Percentiles rank a stretch among this genome's conserved stretches.
These are phyloP conservation scores for Argyrosomus regius DNA, from an alignment of 2,797 vertebrate species.

Conservation along the genomic window DNA sequence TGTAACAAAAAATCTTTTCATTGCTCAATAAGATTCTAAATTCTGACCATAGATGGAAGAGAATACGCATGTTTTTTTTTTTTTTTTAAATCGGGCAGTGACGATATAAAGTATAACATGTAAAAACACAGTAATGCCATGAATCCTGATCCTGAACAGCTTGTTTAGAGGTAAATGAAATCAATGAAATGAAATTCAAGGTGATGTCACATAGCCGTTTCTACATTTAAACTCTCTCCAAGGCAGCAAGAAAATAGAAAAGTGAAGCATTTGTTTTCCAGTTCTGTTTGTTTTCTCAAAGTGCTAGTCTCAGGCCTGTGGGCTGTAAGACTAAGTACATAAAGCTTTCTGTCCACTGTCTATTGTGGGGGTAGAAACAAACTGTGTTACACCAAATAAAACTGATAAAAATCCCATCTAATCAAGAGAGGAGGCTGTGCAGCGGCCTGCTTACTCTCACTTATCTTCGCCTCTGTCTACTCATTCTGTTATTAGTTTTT, in stretches of 20 bases:
- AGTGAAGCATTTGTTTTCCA: not conserved
- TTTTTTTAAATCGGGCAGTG: too few relatives aligned
- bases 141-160: not conserved
- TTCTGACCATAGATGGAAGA: too few relatives aligned
- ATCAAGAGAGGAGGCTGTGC: slow-evolving; percentile 34
- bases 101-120: not conserved
- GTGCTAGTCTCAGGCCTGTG: not conserved
- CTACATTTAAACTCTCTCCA: not conserved
- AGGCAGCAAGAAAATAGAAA: not conserved
- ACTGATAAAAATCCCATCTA: slow-evolving; percentile 50
- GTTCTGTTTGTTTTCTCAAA: slow-evolving; percentile 3
- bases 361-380: slow-evolving; percentile 31
- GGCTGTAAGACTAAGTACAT: slow-evolving; percentile 4
- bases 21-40: too few relatives aligned
- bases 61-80: too few relatives aligned
- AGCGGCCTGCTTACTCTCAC: not conserved
- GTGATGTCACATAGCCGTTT: not conserved
- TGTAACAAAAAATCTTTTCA: too few relatives aligned
- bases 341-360: slow-evolving; percentile 39
- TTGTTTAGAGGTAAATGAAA: not conserved
- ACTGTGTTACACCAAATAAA: slow-evolving; percentile 43
- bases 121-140: not conserved
- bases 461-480: slow-evolving; percentile 42
- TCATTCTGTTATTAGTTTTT: slow-evolving; percentile 54
- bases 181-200: not conserved